Percentiles rank a stretch among this genome's conserved stretches.
phyloP scores from a whole-genome alignment of 1,140 invertebrate species.

The Agraylea sexmaculata region DNA sequence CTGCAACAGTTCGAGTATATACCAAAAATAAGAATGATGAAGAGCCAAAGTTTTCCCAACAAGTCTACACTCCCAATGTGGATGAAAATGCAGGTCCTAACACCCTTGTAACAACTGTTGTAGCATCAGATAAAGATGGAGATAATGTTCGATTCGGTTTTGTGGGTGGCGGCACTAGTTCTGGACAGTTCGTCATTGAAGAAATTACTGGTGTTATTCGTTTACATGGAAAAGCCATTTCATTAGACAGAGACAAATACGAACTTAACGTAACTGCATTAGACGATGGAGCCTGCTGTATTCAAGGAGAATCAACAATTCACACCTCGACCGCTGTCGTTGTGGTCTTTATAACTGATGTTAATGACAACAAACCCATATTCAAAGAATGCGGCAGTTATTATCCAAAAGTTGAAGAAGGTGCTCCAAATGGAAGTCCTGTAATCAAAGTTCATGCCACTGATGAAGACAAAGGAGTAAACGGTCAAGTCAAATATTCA shows the following conservation, averaged over 20 bases:
- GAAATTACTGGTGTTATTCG: slow-evolving; percentile 91
- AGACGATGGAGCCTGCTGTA: slow-evolving; percentile 88
- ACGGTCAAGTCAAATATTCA: slow-evolving; percentile 86
- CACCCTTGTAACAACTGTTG: slow-evolving; percentile 86
- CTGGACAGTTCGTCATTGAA: slow-evolving; percentile 89
- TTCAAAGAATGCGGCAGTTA: slow-evolving; percentile 89
- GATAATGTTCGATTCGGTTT: slow-evolving; percentile 91
- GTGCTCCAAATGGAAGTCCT: slow-evolving; percentile 81
- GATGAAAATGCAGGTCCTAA: slow-evolving; percentile 92
- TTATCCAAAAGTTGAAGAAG: slow-evolving; percentile 85
- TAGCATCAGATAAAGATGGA: slow-evolving; percentile 90
- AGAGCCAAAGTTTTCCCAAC: slow-evolving; percentile 90
- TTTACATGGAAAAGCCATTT: slow-evolving; percentile 71
- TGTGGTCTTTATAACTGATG: slow-evolving; percentile 92
- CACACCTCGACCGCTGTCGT: slow-evolving; percentile 92
- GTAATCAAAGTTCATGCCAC: slow-evolving; percentile 89
- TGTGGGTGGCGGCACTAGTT: slow-evolving; percentile 77
- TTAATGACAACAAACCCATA: slow-evolving; percentile 90
- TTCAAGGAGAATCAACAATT: slow-evolving; percentile 69
- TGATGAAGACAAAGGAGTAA: slow-evolving; percentile 88
- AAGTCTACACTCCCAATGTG: slow-evolving; percentile 92
- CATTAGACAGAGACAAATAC: slow-evolving; percentile 79
- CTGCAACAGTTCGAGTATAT: slow-evolving; percentile 84
- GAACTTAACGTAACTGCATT: slow-evolving; percentile 88
- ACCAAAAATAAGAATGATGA: slow-evolving; percentile 96